Evolutionary conservation across 64 coral and sea anemone species (phyloP).

Genomic region (Stichodactyla helianthus): DNA sequence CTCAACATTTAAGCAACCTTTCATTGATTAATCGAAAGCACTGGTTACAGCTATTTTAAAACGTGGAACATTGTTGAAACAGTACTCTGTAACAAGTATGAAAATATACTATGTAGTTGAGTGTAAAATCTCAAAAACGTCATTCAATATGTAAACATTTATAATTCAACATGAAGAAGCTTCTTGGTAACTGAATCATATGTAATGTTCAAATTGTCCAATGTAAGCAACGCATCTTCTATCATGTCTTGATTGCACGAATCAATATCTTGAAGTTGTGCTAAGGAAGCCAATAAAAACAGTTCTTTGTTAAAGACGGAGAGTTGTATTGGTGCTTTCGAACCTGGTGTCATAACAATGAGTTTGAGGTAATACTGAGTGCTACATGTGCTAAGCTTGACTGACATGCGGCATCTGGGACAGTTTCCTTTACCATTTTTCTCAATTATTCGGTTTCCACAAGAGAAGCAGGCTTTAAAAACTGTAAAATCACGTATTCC

Average conservation of each 20-base stretch:
- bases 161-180: background rate
- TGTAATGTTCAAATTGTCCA: conserved; percentile 24
- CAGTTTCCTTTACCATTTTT: conserved; percentile 50
- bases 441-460: conserved; percentile 33
- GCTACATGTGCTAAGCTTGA: conserved; percentile 29
- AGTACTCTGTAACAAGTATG: no score
- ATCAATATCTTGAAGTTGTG: conserved; percentile 22
- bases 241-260: conserved; percentile 27
- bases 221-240: conserved; percentile 29
- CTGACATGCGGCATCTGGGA: conserved; percentile 38
- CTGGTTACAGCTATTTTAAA: no score
- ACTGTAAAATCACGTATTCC: conserved; percentile 30
- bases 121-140: background rate
- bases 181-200: conserved; percentile 6
- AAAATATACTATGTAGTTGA: no score
- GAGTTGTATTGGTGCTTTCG: conserved; percentile 25
- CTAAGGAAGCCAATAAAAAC: conserved; percentile 15
- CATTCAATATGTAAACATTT: background rate
- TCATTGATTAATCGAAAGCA: no score
- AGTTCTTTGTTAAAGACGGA: conserved; percentile 35
- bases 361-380: conserved; percentile 35
- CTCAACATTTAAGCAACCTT: no score
- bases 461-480: conserved; percentile 44
- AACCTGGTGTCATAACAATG: conserved; percentile 39
- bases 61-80: no score